phyloP scores from a whole-genome alignment of 2,888 invertebrate genomes.

The Trisateles emortualis region DNA sequence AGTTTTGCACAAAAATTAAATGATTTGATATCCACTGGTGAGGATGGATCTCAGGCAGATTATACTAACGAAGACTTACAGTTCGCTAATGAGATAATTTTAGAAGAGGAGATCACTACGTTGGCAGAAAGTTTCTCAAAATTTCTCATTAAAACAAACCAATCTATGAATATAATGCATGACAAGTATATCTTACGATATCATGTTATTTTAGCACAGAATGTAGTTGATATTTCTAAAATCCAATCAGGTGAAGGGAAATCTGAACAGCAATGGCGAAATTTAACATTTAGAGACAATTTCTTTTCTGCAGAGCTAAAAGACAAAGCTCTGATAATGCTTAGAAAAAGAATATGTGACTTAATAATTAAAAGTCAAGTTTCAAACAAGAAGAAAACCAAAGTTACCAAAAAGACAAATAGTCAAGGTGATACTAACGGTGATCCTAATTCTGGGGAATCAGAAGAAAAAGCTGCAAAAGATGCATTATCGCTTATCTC shows the following conservation, averaged over 20 bases:
- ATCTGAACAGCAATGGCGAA: constrained; percentile 7
- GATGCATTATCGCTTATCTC: not conserved
- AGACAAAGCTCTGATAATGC: constrained; percentile 16
- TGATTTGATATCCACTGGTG: constrained; percentile 30
- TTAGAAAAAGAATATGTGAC: constrained; percentile 24
- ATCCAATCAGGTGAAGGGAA: constrained; percentile 12
- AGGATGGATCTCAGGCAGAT: constrained; percentile 9
- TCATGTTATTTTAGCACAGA: constrained; percentile 27
- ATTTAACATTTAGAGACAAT: constrained; percentile 18
- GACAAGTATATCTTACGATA: constrained; percentile 29
- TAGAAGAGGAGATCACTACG: constrained; percentile 17
- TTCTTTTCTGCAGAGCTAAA: constrained; percentile 17
- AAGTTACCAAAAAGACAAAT: not conserved
- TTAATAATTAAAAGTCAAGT: constrained; percentile 11
- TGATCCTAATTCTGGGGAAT: not conserved
- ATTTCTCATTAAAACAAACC: constrained; percentile 9
- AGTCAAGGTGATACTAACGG: too few species aligned
- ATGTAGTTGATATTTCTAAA: constrained; percentile 21
- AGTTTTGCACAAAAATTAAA: not conserved
- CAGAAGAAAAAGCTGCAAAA: not conserved
- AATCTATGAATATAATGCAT: constrained; percentile 17
- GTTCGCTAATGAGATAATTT: constrained; percentile 21
- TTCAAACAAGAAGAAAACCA: constrained; percentile 5
- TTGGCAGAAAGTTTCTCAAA: constrained; percentile 21
- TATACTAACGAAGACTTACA: constrained; percentile 19